Evolutionary conservation across 2,797 vertebrate genomes (phyloP).

Genomic region (Merluccius polli): DNA sequence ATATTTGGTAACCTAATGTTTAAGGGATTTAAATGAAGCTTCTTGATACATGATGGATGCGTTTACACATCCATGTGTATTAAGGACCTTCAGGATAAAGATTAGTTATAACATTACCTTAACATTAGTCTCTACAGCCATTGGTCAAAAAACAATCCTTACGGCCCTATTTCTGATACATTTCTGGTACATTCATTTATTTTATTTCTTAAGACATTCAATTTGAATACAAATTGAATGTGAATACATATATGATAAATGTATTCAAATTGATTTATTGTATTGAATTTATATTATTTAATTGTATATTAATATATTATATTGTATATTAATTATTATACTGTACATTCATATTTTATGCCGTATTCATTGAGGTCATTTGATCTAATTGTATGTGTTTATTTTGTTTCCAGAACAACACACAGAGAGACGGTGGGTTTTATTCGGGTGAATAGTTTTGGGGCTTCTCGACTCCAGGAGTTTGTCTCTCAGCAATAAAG

Average conservation of each 20-base stretch:
- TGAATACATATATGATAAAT: background rate
- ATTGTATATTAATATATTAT: background rate
- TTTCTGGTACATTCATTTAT: background rate
- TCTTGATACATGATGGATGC: background rate
- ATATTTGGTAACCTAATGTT: background rate
- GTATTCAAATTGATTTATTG: background rate
- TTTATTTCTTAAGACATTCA: background rate
- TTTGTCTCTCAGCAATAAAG: background rate
- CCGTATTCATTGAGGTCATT: background rate
- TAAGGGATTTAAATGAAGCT: background rate
- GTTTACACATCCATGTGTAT: background rate
- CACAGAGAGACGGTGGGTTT: background rate
- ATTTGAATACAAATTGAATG: too few species aligned
- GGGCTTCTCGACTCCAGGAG: background rate
- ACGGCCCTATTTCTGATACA: background rate
- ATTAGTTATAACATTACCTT: too few species aligned
- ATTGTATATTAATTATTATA: background rate
- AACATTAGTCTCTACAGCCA: background rate
- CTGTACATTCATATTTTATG: too few species aligned
- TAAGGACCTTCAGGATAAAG: conserved; percentile 25
- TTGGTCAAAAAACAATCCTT: background rate
- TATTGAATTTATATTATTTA: background rate
- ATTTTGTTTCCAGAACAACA: background rate
- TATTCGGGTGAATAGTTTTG: background rate
- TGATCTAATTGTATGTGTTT: background rate